Base-by-base conservation (phyloP, 2,113 vertebrate genomes). In the Phainopepla nitens region DNA sequence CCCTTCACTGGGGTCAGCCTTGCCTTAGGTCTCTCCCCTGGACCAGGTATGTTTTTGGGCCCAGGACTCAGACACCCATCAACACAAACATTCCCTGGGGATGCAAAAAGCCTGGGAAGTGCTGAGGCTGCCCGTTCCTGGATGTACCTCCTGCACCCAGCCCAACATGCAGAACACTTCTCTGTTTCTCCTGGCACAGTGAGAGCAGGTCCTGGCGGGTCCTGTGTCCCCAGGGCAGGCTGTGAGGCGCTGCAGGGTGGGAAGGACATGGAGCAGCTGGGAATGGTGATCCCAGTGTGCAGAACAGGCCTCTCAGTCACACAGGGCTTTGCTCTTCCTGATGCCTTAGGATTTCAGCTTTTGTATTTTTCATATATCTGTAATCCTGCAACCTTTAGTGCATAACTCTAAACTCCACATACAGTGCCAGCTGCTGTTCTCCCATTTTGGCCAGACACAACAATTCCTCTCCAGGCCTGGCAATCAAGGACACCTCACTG, bases 111-210 rank as follows among this genome's bases (percentile, higher is more conserved):
- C 10, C 58, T 47, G 16, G 27, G 54, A 11, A 13, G 19, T 2
- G 45, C 39, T 36, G 49, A 4, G 49, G 19, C 57, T 68, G 36
- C 28, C 22, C 2, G 0, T 17, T 39, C 73, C 62, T 58, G 68
- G 49, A 39, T 81, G 2, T 19, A 19, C 9, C n/a, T 29, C 29
- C 72, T 56, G 29, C 36, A 1, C 6, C 24, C 5, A 11, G 21
- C 33, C 29, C 13, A 11, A 25, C 0, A 0, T 7, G 36, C 56
- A 6, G 20, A 22, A 3, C 8, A 8, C 36, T 9, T 9, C 31
- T 22, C 1, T 2, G 3, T 33, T 9, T 6, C 33, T 85, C n/a
- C 70, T 41, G 69, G 45, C 27, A 13, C 10, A 14, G 10, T 4
- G 35, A 7, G 2, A 42, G 16, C 44, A 29, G 3, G 14, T 11